A percentile compares a stretch with the other conserved stretches of the same genome.
Evolutionary conservation across 2,888 invertebrate genomes (phyloP).

Genomic region (Pelosia muscerda): DNA sequence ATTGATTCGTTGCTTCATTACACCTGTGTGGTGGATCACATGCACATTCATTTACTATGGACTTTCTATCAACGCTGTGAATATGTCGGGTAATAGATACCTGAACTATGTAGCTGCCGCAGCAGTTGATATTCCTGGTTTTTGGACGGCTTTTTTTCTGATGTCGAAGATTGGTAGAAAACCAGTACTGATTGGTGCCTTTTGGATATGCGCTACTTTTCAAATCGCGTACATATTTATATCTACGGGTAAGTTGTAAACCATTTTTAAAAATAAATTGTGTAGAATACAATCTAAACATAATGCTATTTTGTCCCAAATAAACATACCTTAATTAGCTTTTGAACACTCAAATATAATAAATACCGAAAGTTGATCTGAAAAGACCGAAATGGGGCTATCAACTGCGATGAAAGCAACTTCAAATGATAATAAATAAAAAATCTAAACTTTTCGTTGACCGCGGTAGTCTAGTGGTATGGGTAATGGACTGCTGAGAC

Average conservation of each 20-base stretch:
- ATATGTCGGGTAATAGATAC: constrained; percentile 88
- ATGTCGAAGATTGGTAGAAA: constrained; percentile 87
- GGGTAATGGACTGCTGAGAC: no score
- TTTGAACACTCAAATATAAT: no score
- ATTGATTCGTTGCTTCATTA: constrained; percentile 61
- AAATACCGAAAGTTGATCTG: no score
- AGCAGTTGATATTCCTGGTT: constrained; percentile 90
- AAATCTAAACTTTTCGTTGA: no score
- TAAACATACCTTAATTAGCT: no score
- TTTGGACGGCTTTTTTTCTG: constrained; percentile 85
- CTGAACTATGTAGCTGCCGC: constrained; percentile 88
- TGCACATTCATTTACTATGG: constrained; percentile 89
- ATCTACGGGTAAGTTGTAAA: constrained; percentile 71
- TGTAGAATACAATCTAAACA: no score
- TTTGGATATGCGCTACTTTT: constrained; percentile 86
- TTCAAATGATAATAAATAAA: no score
- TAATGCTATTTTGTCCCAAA: no score
- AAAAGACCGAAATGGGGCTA: no score
- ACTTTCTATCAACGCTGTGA: constrained; percentile 87
- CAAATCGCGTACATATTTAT: constrained; percentile 87
- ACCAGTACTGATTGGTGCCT: constrained; percentile 85
- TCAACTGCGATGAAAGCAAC: no score
- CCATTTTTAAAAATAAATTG: neutral
- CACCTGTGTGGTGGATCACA: constrained; percentile 88
- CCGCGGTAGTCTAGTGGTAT: no score